These are phyloP conservation scores for Alosa alosa DNA, from an alignment of 2,113 vertebrate genomes.

Conservation along the genomic window DNA sequence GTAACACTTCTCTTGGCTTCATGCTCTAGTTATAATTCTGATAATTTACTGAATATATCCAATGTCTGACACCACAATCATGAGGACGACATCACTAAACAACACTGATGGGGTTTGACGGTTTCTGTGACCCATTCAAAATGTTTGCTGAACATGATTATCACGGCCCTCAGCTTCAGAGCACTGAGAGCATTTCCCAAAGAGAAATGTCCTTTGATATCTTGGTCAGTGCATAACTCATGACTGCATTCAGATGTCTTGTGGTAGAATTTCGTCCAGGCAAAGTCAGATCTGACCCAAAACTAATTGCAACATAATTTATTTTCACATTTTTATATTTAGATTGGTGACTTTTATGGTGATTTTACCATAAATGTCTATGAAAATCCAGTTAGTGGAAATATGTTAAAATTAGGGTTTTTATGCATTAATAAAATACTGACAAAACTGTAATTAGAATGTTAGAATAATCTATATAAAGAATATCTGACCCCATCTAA, in stretches of 20 bases:
- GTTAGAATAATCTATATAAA: no score
- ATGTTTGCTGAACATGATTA: neutral
- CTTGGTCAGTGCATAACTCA: neutral
- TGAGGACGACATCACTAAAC: neutral
- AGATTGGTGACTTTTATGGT: no score
- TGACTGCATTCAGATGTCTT: neutral
- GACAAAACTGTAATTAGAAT: no score
- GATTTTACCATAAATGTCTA: no score
- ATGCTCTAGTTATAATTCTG: neutral
- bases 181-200: neutral
- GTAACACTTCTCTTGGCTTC: neutral
- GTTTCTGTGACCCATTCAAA: neutral
- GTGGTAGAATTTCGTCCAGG: neutral
- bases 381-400: no score
- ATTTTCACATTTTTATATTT: no score
- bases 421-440: no score
- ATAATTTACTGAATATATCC: neutral
- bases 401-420: no score
- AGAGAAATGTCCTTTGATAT: neutral
- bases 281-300: no score
- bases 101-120: neutral
- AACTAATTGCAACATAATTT: no score
- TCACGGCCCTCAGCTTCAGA: neutral
- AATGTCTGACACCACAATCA: neutral
- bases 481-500: no score